Percentiles rank a stretch among this genome's conserved stretches.
Conservation (phyloP, 2,113 vertebrate genomes). For the Shinisaurus crocodilurus region DNA sequence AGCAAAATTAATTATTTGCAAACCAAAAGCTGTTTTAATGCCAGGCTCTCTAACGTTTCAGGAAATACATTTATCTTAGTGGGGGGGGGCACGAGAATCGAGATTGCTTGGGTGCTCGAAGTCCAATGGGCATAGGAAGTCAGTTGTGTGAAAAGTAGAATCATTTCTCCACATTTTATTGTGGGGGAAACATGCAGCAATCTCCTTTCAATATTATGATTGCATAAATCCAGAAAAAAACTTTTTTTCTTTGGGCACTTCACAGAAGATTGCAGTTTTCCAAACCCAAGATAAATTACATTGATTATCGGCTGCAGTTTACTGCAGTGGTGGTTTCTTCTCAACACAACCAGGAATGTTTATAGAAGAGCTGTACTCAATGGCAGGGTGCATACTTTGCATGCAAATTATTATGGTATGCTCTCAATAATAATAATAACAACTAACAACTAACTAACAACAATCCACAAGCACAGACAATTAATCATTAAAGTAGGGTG, state of each 20-base stretch:
- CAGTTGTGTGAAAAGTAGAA: not conserved
- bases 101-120: slow-evolving; percentile 23
- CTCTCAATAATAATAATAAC: not conserved
- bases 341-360: not conserved
- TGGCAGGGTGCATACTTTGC: not conserved
- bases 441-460: too few species aligned
- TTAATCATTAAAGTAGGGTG: too few species aligned
- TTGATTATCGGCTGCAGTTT: not conserved
- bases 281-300: not conserved
- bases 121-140: too few species aligned
- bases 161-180: not conserved
- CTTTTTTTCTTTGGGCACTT: too few species aligned
- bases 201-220: not conserved
- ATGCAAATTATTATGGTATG: not conserved
- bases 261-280: not conserved
- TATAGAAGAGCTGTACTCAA: not conserved
- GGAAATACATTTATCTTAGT: slow-evolving; percentile 35
- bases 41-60: slow-evolving; percentile 22
- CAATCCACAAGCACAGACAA: too few species aligned
- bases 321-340: not conserved
- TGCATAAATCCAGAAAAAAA: not conserved
- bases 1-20: slow-evolving; percentile 45
- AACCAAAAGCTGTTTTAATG: slow-evolving; percentile 30
- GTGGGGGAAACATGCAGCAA: not conserved
- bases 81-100: not conserved